Evolutionary conservation across 2,113 vertebrate species (phyloP), one percentile per base, ranked within the genome.

Genomic region (Burhinus oedicnemus): DNA sequence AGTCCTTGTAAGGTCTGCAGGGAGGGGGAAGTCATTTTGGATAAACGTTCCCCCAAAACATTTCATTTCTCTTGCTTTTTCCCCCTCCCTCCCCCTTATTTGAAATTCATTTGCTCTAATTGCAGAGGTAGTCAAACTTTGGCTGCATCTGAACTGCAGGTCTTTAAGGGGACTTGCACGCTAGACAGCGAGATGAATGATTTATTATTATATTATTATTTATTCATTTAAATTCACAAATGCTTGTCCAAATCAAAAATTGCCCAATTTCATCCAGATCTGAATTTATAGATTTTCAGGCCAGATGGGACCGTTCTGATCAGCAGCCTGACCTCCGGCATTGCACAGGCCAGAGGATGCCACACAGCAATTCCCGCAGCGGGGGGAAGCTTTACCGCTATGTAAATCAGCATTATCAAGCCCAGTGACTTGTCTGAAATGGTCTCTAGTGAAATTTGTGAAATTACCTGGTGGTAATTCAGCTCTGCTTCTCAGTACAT

Each of bases 151-250:
- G 95, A 97, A 95, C 91, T 91, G 80, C 86, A 87, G 95, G 94
- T 96, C 95, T 96, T 96, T 0, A 1, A 91, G 94, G 88, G 92
- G 95, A 68, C 94, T 93, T 1, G 0, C 76, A 75, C 0, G 4
- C 86, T 71, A 97, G 94, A 84, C 86, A 94, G 88, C 0, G 5
- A 96, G 94, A 97, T 96, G 95, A 97, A 96, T 96, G 95, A 97
- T 96, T 96, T 97, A 97, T 89, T 78, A 88, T 95, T 95, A 89
- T 93, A 96, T 96, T 94, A 94, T 97, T 95, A 93, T 97, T 97
- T 97, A 96, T 95, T 97, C 92, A 97, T 97, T 97, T 95, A 97
- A 96, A 97, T 97, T 97, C 96, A 97, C 93, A 83, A 97, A 92
- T 92, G 96, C 89, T 95, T 97, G 95, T 91, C 92, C 94, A 92